Base-by-base conservation (phyloP, 2,113 vertebrate species). In the Aphyosemion australe region DNA sequence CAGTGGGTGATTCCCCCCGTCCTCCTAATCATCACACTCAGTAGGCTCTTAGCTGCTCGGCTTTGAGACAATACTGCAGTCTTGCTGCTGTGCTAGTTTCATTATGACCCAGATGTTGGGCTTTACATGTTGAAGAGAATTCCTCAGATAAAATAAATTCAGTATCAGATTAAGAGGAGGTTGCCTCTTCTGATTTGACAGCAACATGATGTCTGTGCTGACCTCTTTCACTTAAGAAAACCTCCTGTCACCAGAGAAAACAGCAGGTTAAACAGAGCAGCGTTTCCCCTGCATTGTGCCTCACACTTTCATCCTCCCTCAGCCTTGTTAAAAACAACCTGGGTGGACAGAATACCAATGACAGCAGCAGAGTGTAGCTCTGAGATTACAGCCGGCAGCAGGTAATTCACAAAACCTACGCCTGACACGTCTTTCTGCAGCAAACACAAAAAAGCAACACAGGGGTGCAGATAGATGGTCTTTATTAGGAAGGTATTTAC, bases 401-500 rank as follows among this genome's bases (percentile, higher is more conserved):
- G 57, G 34, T 32, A 0, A 20, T 48, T 69, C 57, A 43, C 46
- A 68, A 26, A 61, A 80, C 59, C 55, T 18, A 39, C 69, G 62
- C 61, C 55, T 3, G 55, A 61, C 60, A 15, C 11, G 54, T 80
- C 61, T 21, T 12, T 54, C 67, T 42, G 65, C 65, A 15, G 50
- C 50, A 42, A 54, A 12, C 55, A n/a, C 56, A 46, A 78, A 56
- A 18, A 56, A n/a, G 53, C 69, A 42, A 51, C 32, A 19, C 1
- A 2, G 55, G 26, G 64, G 49, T 8, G 7, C 1, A 5, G 34
- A 61, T 31, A 34, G 13, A 12, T 15, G 18, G 14, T 21, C 51
- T 85, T 89, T 89, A 84, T 89, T 80, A 45, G 51, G 34, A 72
- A 20, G 60, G 69, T 72, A 74, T 86, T 83, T 82, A 90, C 86